Evolutionary conservation across 2,888 invertebrate species (phyloP).

Genomic region (Eupithecia exiguata): DNA sequence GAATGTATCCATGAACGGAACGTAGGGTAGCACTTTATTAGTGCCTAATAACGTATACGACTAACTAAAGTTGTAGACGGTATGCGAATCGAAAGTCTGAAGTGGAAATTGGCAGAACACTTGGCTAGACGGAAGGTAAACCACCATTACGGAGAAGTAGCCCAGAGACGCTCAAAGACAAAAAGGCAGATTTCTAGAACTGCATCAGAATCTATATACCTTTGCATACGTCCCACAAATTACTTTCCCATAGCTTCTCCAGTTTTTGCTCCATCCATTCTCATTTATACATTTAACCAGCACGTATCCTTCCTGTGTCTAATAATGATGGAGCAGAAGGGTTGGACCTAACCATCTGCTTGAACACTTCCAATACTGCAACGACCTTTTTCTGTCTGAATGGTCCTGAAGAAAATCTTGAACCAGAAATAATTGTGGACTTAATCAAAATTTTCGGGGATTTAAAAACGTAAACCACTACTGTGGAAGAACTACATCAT

Average conservation of each 20-base stretch:
- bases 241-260: constrained; percentile 7
- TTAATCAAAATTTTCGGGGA: too few relatives aligned
- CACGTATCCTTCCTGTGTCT: constrained; percentile 39
- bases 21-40: background rate
- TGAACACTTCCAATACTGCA: background rate
- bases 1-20: constrained; percentile 20
- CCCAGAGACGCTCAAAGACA: background rate
- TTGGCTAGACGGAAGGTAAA: background rate
- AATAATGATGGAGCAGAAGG: constrained; percentile 37
- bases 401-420: too few relatives aligned
- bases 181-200: background rate
- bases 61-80: background rate
- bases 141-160: background rate
- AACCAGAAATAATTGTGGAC: too few relatives aligned
- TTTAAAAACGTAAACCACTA: too few relatives aligned
- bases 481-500: too few relatives aligned
- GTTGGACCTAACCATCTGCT: background rate
- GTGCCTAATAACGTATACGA: background rate
- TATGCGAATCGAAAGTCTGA: background rate
- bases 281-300: constrained; percentile 8
- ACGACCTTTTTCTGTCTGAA: too few relatives aligned
- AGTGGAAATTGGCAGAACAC: background rate
- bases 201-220: background rate
- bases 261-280: constrained; percentile 10
- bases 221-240: background rate